These are phyloP conservation scores for Leptosomus discolor DNA, from an alignment of 2,113 vertebrate genomes.

Conservation along the genomic window DNA sequence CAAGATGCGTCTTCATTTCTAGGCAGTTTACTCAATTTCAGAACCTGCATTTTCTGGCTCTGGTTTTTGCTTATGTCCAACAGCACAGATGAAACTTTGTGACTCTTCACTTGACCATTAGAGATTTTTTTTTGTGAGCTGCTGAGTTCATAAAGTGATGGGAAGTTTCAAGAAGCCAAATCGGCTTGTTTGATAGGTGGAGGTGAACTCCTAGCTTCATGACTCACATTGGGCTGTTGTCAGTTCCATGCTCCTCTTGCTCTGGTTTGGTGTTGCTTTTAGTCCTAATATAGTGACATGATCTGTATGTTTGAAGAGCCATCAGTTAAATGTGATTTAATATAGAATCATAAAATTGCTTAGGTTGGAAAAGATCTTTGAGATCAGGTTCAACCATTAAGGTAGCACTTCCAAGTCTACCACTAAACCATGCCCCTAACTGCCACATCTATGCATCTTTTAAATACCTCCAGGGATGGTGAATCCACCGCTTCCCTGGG, in stretches of 20 bases:
- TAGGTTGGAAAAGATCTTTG: too few species aligned
- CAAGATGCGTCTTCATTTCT: background rate
- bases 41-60: background rate
- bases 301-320: background rate
- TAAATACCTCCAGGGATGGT: too few species aligned
- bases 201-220: background rate
- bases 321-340: background rate
- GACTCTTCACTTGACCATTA: background rate
- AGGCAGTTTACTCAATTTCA: background rate
- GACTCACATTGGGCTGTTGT: background rate
- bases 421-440: too few species aligned
- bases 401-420: too few species aligned
- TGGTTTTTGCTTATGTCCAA: background rate
- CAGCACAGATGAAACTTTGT: background rate
- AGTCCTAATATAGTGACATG: background rate
- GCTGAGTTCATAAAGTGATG: background rate
- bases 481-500: too few species aligned
- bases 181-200: background rate
- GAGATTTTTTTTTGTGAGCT: background rate
- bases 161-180: background rate
- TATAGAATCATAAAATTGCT: too few species aligned
- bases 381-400: too few species aligned
- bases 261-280: background rate
- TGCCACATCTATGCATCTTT: too few species aligned
- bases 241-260: background rate